Evolutionary conservation across 1,140 invertebrate genomes (phyloP), one percentile per base, ranked within the genome.

Genomic region (Drosophila busckii): DNA sequence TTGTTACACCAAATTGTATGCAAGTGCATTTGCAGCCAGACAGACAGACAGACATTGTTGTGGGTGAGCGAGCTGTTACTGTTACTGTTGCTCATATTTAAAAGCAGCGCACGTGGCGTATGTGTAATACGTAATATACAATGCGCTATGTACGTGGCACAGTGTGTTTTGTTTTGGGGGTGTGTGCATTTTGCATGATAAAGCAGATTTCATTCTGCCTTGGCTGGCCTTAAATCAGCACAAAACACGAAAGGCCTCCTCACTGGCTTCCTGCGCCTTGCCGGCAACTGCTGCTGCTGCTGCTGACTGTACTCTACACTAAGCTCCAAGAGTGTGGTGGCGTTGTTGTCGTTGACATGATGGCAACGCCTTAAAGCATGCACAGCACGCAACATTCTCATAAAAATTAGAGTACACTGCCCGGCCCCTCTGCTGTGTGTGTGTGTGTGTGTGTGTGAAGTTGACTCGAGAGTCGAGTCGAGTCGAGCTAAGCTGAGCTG

Each of bases 361-460:
- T 13, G 26, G 40, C 35, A 73, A 78, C 73, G 75, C 73, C 75
- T 73, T 71, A 31, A 61, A 75, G 67, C 46, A 78, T 59, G 75
- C 68, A 38, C 35, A 59, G 50, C 73, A 78, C 68, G 73, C 73
- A 64, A 78, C 50, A 73, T 78, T 53, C 75, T 78, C 73, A 73
- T 78, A 78, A 78, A 78, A 78, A 78, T 78, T 78, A 73, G 63
- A 76, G 56, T n/a, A n/a, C n/a, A n/a, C n/a, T n/a, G n/a, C n/a
- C 59, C 63, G 52, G 59, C 60, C 26, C 37, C 44, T n/a, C n/a
- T n/a, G n/a, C n/a, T n/a, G n/a, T n/a, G n/a, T n/a, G n/a, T n/a
- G n/a, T n/a, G n/a, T n/a, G n/a, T n/a, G n/a, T n/a, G n/a, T n/a
- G n/a, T n/a, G 56, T 31, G 48, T 25, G 23, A 37, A 58, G 37